A percentile compares a stretch with the other conserved stretches of the same genome.
These are phyloP conservation scores for Cydia amplana DNA, from an alignment of 1,140 invertebrate species.

Conservation along the genomic window DNA sequence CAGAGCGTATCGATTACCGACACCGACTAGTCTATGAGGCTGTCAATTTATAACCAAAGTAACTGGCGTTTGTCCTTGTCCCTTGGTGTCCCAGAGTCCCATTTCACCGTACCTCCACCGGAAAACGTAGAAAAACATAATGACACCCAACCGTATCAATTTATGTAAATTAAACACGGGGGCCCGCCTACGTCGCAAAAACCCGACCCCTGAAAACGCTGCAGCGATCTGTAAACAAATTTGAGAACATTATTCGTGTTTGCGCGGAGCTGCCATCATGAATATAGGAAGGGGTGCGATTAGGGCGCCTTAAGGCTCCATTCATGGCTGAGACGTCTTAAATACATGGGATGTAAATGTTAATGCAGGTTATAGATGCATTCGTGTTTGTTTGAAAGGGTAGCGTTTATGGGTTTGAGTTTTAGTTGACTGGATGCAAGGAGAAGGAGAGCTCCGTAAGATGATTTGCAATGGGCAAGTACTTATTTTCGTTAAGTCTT, in stretches of 20 bases:
- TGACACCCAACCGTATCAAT: constrained; percentile 21
- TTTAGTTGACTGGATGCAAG: neutral
- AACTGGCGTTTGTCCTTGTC: neutral
- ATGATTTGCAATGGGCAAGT: neutral
- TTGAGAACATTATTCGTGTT: constrained; percentile 71
- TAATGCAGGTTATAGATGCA: constrained; percentile 3
- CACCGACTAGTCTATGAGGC: no score
- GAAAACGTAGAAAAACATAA: constrained; percentile 38
- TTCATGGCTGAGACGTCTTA: constrained; percentile 66
- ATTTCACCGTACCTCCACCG: neutral
- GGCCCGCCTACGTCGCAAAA: neutral
- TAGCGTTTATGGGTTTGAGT: neutral
- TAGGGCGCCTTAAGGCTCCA: constrained; percentile 59
- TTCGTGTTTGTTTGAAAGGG: constrained; percentile 1
- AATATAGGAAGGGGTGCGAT: constrained; percentile 64
- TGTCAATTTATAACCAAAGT: no score
- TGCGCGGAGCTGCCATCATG: constrained; percentile 49
- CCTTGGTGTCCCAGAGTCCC: neutral
- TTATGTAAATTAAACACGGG: constrained; percentile 23
- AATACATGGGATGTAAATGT: constrained; percentile 50
- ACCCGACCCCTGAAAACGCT: constrained; percentile 36
- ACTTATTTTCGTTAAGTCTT: neutral
- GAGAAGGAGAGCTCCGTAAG: neutral
- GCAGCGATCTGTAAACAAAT: constrained; percentile 71
- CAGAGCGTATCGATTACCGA: no score